Conservation (phyloP, 2,797 vertebrate species). For the Phoebastria nigripes region DNA sequence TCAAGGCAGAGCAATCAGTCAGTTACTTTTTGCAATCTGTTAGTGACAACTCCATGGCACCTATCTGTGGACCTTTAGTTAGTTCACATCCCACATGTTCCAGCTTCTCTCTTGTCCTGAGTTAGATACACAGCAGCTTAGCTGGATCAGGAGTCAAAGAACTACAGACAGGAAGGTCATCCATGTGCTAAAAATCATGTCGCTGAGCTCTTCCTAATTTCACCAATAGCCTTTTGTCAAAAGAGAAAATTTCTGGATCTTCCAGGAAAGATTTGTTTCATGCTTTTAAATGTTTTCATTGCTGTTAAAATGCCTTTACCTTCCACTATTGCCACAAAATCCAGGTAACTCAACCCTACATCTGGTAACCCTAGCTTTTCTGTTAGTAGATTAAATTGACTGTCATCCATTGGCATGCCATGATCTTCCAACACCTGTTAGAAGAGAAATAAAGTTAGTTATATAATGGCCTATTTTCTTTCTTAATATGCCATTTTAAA, state of each 20-base stretch:
- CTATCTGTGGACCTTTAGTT: not conserved
- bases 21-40: not conserved
- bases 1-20: not conserved
- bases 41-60: not conserved
- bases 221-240: not conserved
- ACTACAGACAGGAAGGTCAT: not conserved
- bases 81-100: not conserved
- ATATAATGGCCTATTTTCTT: not conserved
- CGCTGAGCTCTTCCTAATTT: not conserved
- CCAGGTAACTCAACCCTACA: conserved; percentile 50
- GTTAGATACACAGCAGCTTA: not conserved
- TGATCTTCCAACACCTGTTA: conserved; percentile 63
- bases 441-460: not conserved
- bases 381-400: conserved; percentile 47
- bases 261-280: not conserved
- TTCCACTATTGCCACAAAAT: conserved; percentile 63
- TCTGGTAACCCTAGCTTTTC: conserved; percentile 52
- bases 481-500: not conserved
- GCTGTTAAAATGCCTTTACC: conserved; percentile 25
- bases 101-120: not conserved
- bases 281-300: not conserved
- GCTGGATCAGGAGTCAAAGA: not conserved
- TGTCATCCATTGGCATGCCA: conserved; percentile 57
- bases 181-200: not conserved
- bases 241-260: not conserved